Conservation (phyloP, 2,888 invertebrate species). For the Ellobium chinense region DNA sequence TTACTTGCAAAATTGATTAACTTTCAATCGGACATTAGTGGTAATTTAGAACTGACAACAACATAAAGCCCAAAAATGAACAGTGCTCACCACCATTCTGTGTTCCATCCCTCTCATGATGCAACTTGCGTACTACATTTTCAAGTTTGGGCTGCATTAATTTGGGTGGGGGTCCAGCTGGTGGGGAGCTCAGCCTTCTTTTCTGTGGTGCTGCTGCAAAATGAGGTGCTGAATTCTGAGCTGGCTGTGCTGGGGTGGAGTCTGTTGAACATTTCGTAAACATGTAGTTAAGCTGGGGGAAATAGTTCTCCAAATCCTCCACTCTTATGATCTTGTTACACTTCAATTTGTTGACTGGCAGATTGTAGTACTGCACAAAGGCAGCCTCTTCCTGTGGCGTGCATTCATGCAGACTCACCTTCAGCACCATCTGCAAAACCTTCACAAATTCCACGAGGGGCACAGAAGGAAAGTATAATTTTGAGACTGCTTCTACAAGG, state of each 20-base stretch:
- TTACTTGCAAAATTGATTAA: no score
- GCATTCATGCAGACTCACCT: constrained; percentile 67
- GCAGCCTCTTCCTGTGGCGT: constrained; percentile 72
- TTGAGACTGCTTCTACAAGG: constrained; percentile 74
- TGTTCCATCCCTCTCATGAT: background rate
- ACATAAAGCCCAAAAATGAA: no score
- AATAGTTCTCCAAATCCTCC: constrained; percentile 68
- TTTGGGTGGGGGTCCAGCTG: constrained; percentile 23
- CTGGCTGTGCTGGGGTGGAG: background rate
- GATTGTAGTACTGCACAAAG: constrained; percentile 74
- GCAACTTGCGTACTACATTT: background rate
- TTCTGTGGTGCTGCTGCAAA: background rate
- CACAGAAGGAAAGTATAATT: constrained; percentile 73
- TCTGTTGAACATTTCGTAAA: constrained; percentile 51
- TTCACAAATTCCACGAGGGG: constrained; percentile 72
- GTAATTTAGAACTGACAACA: no score
- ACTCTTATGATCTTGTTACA: constrained; percentile 74
- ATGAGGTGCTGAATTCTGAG: background rate
- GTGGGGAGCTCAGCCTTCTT: constrained; percentile 15
- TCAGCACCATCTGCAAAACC: constrained; percentile 70
- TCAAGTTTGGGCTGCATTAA: background rate
- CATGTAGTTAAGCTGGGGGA: constrained; percentile 74
- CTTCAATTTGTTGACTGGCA: constrained; percentile 72
- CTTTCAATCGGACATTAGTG: no score
- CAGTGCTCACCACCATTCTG: constrained; percentile 15